These are phyloP conservation scores for Crenichthys baileyi DNA, from an alignment of 2,797 vertebrate species.

Conservation along the genomic window DNA sequence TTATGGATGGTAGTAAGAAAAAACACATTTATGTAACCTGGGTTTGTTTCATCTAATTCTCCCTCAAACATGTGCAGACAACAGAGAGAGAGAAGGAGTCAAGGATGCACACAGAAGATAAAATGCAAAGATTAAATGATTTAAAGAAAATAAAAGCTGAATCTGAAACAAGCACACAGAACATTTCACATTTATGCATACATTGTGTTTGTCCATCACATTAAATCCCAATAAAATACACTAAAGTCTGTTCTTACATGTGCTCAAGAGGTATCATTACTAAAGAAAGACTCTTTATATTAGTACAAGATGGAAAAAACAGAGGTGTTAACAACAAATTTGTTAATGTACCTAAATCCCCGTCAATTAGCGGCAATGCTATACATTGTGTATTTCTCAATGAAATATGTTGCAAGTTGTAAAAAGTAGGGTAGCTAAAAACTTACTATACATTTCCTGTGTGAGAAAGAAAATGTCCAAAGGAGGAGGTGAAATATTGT, in stretches of 20 bases:
- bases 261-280: too few species aligned
- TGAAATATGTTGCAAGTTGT: not conserved
- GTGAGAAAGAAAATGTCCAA: slow-evolving; percentile 31
- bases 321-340: not conserved
- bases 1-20: not conserved
- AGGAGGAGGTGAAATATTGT: not conserved
- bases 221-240: too few species aligned
- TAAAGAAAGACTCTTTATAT: too few species aligned
- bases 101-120: slow-evolving; percentile 26
- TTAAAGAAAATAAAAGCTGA: slow-evolving; percentile 13
- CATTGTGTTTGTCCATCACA: too few species aligned
- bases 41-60: slow-evolving; percentile 21
- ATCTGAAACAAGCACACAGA: not conserved
- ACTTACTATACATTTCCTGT: slow-evolving; percentile 29
- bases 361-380: not conserved
- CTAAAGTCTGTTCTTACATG: too few species aligned
- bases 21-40: not conserved
- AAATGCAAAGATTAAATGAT: slow-evolving; percentile 25
- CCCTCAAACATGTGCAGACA: slow-evolving; percentile 32
- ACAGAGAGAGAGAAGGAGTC: not conserved
- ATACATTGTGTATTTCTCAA: not conserved
- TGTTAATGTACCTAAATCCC: not conserved
- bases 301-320: too few species aligned
- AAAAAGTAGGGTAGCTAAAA: slow-evolving; percentile 52
- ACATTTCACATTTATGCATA: too few species aligned